Evolutionary conservation across 64 coral and sea anemone species (phyloP).

Genomic region (Porites australiensis): DNA sequence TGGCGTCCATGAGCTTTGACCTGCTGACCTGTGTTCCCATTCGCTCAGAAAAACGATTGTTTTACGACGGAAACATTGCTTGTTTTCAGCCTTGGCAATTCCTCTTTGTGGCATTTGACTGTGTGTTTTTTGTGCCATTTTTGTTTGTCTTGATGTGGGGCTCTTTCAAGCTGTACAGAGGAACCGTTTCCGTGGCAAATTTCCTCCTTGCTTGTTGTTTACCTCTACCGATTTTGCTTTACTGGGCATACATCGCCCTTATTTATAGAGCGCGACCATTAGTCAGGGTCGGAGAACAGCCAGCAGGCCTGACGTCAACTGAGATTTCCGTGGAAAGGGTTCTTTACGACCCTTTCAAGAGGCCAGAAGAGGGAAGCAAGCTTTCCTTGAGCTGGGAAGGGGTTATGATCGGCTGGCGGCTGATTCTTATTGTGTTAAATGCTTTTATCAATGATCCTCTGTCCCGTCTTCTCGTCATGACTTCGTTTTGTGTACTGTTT

Average conservation of each 20-base stretch:
- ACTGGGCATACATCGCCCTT: constrained; percentile 17
- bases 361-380: constrained; percentile 18
- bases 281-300: background rate
- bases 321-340: background rate
- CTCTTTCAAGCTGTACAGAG: constrained; percentile 56
- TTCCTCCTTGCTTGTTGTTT: constrained; percentile 65
- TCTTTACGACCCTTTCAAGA: constrained; percentile 47
- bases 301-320: background rate
- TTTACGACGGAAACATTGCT: too few species aligned
- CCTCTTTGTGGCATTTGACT: constrained; percentile 45
- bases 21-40: constrained; percentile 64
- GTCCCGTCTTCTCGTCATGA: constrained; percentile 39
- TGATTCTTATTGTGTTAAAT: constrained; percentile 68
- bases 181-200: constrained; percentile 50
- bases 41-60: background rate
- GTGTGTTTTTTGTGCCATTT: constrained; percentile 76
- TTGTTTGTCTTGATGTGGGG: constrained; percentile 74
- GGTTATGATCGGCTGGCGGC: constrained; percentile 74
- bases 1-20: constrained; percentile 54
- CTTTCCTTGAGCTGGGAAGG: constrained; percentile 32
- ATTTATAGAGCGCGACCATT: background rate
- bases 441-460: constrained; percentile 70
- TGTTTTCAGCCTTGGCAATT: constrained; percentile 90
- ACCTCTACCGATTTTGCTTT: constrained; percentile 63
- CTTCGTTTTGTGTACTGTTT: constrained; percentile 48